phyloP scores from a whole-genome alignment of 2,888 invertebrate species.

The Sphinx pinastri region DNA sequence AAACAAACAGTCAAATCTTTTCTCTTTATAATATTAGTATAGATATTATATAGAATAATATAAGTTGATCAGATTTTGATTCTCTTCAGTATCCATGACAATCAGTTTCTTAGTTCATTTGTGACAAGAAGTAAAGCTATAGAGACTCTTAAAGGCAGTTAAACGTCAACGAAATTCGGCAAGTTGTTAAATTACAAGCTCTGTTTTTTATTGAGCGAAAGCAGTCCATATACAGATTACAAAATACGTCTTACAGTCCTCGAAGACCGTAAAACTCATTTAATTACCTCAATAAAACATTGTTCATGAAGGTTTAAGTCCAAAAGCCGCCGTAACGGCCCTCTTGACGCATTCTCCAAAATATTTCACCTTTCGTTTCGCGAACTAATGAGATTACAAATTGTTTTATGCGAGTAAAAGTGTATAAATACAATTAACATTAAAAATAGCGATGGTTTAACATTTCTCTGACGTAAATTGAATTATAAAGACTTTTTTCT shows the following conservation, averaged over 20 bases:
- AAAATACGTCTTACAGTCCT: neutral
- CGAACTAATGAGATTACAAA: conserved; percentile 23
- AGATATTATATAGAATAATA: no score
- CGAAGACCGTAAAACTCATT: conserved; percentile 17
- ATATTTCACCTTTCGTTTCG: conserved; percentile 16
- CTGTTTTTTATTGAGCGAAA: conserved; percentile 2
- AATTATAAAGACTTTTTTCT: neutral
- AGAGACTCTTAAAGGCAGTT: no score
- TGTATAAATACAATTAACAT: conserved; percentile 12
- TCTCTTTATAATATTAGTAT: no score
- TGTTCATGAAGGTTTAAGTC: conserved; percentile 20
- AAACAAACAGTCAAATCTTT: no score
- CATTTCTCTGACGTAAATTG: neutral
- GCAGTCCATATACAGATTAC: neutral
- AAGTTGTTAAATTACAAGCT: neutral
- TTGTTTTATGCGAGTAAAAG: conserved; percentile 5
- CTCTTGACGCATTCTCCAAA: conserved; percentile 10
- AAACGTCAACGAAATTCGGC: no score
- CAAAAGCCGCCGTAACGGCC: conserved; percentile 1
- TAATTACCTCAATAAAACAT: conserved; percentile 25
- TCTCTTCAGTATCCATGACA: no score
- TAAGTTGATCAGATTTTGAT: no score
- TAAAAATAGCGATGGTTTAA: neutral
- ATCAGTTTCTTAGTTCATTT: no score
- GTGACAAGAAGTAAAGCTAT: no score